phyloP scores from a whole-genome alignment of 2,888 invertebrate species.

The Parnassius mnemosyne region DNA sequence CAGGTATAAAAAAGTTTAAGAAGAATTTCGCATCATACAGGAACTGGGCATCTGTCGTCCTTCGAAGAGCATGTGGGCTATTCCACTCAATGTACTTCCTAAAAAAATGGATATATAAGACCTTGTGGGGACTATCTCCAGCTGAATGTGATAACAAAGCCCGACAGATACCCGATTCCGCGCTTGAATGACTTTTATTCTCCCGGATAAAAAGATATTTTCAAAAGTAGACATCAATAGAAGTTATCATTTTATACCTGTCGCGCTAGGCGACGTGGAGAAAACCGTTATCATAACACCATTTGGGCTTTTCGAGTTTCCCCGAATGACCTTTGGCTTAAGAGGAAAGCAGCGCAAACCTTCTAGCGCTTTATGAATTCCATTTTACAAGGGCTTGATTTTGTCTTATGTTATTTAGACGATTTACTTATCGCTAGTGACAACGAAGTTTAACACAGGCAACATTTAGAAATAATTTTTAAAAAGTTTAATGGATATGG shows the following conservation, averaged over 20 bases:
- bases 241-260: constrained; percentile 26
- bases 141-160: constrained; percentile 35
- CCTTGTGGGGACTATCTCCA: constrained; percentile 53
- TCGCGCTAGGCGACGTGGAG: constrained; percentile 26
- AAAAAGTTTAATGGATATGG: constrained; percentile 29
- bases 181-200: not conserved
- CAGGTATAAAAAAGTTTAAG: constrained; percentile 18
- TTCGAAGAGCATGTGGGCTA: constrained; percentile 49
- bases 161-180: too few species aligned
- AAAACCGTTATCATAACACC: constrained; percentile 29
- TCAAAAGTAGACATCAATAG: constrained; percentile 26
- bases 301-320: constrained; percentile 10
- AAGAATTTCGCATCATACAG: constrained; percentile 34
- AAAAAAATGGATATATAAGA: constrained; percentile 32
- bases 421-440: too few species aligned
- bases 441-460: constrained; percentile 11
- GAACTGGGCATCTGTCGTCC: constrained; percentile 54
- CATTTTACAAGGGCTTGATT: constrained; percentile 20
- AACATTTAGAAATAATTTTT: too few species aligned
- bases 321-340: constrained; percentile 21
- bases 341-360: constrained; percentile 4
- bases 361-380: constrained; percentile 19
- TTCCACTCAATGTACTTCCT: constrained; percentile 37
- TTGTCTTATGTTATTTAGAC: not conserved
- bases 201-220: constrained; percentile 27